These are phyloP conservation scores for Drosophila pachea DNA, from an alignment of 1,140 invertebrate species.

Conservation along the genomic window DNA sequence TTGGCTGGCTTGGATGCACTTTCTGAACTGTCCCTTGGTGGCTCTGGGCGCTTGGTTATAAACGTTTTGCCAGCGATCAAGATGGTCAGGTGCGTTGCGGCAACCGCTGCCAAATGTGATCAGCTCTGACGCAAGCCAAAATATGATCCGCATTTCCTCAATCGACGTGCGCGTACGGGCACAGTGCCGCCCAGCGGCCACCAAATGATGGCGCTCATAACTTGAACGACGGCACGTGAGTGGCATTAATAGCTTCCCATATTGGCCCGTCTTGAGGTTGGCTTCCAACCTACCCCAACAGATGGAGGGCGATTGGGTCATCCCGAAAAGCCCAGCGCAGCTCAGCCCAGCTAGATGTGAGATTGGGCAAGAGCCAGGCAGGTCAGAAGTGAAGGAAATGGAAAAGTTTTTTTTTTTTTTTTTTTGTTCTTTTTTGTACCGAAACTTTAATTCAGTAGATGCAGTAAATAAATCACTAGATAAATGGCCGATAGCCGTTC, in stretches of 20 bases:
- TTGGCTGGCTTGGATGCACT: slow-evolving; percentile 39
- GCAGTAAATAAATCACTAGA: slow-evolving; percentile 61
- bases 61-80: slow-evolving; percentile 29
- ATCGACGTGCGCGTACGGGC: slow-evolving; percentile 57
- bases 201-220: slow-evolving; percentile 52
- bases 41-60: slow-evolving; percentile 44
- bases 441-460: slow-evolving; percentile 79
- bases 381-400: neutral
- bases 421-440: slow-evolving; percentile 67
- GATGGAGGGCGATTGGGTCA: too few relatives aligned
- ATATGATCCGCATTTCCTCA: slow-evolving; percentile 49
- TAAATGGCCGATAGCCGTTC: slow-evolving; percentile 55
- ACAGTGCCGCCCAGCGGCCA: slow-evolving; percentile 22
- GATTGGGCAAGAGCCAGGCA: too few relatives aligned
- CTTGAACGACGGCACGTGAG: slow-evolving; percentile 52
- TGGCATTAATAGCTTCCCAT: slow-evolving; percentile 39
- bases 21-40: slow-evolving; percentile 44
- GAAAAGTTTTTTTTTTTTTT: slow-evolving; percentile 1
- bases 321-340: too few relatives aligned
- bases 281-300: slow-evolving; percentile 48
- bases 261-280: slow-evolving; percentile 14
- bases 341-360: too few relatives aligned
- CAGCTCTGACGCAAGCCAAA: slow-evolving; percentile 41
- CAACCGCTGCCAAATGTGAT: slow-evolving; percentile 56
- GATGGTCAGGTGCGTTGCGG: slow-evolving; percentile 38